Evolutionary conservation across 2,797 vertebrate species (phyloP), one percentile per base, ranked within the genome.

Genomic region (Lagorchestes hirsutus): DNA sequence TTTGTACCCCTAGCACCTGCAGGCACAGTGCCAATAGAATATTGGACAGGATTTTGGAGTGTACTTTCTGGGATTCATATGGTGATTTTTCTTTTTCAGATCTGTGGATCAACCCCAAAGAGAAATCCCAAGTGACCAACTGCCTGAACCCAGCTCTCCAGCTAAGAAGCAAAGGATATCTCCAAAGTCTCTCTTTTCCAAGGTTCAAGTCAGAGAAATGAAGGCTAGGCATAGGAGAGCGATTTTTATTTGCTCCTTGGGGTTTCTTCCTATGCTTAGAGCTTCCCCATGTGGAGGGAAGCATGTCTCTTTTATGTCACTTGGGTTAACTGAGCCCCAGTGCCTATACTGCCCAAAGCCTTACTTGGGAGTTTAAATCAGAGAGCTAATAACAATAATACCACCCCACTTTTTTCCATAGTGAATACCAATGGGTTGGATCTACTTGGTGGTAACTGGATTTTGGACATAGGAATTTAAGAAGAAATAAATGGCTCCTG

Each of bases 171-270:
- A 94, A 96, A 97, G 93, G 55, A 95, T 57, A 0, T 24, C 56
- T 0, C 0, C 94, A 92, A 93, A 82, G 18, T 94, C 96, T 93
- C 95, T 97, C 93, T 96, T 98, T 95, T 96, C 96, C 93, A 98
- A 98, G 98, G 98, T 98, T 58, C 92, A 96, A 94, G 52, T 55
- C 52, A 92, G 91, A 92, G 67, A 82, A 82, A 46, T 24, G 40
- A 46, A 24, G 74, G 18, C 24, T 46, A 82, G 74, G 18, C 40
- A 10, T 27, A 82, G n/a, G 40, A 82, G 8, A 82, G 40, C 14
- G 3, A 10, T 27, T 82, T 40, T 82, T 46, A 46, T 46, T 82
- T 27, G 1, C 74, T 82, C 74, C 40, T 82, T 46, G 8, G 40
- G 24, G 9, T 46, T 82, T 27, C 40, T 82, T 82, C 40, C 40